Conservation (phyloP, 1,140 invertebrate species). For the Drosophila funebris region DNA sequence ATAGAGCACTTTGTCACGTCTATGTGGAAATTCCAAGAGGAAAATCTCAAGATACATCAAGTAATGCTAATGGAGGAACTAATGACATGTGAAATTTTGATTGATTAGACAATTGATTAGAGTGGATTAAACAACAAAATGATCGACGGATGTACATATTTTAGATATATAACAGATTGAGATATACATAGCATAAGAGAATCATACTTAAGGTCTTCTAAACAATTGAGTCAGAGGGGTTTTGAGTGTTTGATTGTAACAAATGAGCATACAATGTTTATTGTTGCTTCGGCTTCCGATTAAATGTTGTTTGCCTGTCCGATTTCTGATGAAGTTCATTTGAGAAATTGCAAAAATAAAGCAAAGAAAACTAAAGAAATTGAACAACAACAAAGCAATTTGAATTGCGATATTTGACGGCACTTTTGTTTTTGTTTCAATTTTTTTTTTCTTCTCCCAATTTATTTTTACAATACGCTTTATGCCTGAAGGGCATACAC, state of each 20-base stretch:
- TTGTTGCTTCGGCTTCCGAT: conserved; percentile 19
- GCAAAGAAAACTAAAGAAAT: conserved; percentile 3
- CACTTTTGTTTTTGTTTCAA: conserved; percentile 30
- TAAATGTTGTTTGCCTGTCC: conserved; percentile 36
- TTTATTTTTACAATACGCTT: conserved; percentile 24
- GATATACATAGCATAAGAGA: not conserved
- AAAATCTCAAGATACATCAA: not conserved
- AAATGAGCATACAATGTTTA: conserved; percentile 21
- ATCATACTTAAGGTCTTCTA: conserved; percentile 4
- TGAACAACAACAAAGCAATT: conserved; percentile 35
- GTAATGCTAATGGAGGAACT: conserved; percentile 18
- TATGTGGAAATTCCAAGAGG: not conserved
- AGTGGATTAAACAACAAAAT: too few relatives aligned
- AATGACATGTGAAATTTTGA: not conserved
- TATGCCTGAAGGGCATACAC: conserved; percentile 35
- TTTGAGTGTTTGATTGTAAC: conserved; percentile 13
- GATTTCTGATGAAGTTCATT: conserved; percentile 43
- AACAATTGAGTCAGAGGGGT: conserved; percentile 44
- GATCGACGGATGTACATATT: conserved; percentile 2
- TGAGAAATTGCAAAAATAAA: conserved; percentile 37
- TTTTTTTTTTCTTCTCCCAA: too few relatives aligned
- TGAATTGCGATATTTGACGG: conserved; percentile 31
- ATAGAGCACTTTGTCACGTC: conserved; percentile 46
- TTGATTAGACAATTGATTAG: not conserved
- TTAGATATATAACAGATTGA: not conserved